A percentile compares a stretch with the other conserved stretches of the same genome.
These are phyloP conservation scores for Calephelis nemesis DNA, from an alignment of 1,140 invertebrate species.

Conservation along the genomic window DNA sequence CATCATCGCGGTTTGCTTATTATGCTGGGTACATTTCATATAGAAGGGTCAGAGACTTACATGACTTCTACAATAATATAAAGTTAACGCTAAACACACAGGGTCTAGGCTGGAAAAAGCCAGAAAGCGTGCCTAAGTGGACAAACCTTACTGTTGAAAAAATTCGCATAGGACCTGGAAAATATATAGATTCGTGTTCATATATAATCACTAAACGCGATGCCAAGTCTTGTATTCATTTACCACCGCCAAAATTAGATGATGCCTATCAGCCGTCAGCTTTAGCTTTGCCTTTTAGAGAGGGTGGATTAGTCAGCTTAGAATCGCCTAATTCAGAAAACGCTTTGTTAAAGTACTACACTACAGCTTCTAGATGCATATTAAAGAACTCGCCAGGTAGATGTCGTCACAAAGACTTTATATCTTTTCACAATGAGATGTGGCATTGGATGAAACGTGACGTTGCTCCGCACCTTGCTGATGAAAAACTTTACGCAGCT, in stretches of 20 bases:
- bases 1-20: constrained; percentile 79
- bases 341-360: constrained; percentile 80
- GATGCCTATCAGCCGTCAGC: constrained; percentile 60
- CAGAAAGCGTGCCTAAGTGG: constrained; percentile 46
- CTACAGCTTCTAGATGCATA: constrained; percentile 69
- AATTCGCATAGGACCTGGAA: constrained; percentile 51
- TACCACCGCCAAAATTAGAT: constrained; percentile 55
- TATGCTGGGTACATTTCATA: constrained; percentile 82
- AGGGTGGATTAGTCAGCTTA: constrained; percentile 76
- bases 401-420: constrained; percentile 76
- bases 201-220: constrained; percentile 55
- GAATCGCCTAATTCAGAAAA: constrained; percentile 77
- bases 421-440: constrained; percentile 79
- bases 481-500: constrained; percentile 81
- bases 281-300: constrained; percentile 74
- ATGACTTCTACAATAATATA: constrained; percentile 78
- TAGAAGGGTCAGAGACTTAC: constrained; percentile 73
- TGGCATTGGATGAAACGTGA: constrained; percentile 80
- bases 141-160: constrained; percentile 56
- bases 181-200: constrained; percentile 49
- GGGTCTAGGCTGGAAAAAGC: constrained; percentile 80
- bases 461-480: constrained; percentile 78
- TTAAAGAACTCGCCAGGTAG: constrained; percentile 59
- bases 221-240: constrained; percentile 57
- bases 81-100: constrained; percentile 79